These are phyloP conservation scores for Drosophila lacteicornis DNA, from an alignment of 1,140 invertebrate species.

Conservation along the genomic window DNA sequence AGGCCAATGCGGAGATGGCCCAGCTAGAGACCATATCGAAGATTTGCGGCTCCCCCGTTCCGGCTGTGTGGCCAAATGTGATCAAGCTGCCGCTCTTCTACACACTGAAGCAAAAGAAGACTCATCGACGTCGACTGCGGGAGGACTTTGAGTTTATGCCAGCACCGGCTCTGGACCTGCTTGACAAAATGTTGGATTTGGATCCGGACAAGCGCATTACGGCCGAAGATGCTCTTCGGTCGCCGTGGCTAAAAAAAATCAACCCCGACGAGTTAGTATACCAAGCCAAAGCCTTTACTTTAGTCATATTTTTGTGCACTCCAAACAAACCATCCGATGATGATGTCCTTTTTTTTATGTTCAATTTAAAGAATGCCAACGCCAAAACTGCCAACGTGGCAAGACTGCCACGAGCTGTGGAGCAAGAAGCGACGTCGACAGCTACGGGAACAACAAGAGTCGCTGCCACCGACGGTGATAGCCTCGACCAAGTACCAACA, in stretches of 20 bases:
- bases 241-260: slow-evolving; percentile 97
- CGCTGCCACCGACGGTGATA: slow-evolving; percentile 66
- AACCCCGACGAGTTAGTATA: slow-evolving; percentile 94
- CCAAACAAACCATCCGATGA: slow-evolving; percentile 10
- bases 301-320: background rate
- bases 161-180: slow-evolving; percentile 93
- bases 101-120: slow-evolving; percentile 96
- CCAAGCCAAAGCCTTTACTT: background rate
- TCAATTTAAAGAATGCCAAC: slow-evolving; percentile 89
- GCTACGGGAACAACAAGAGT: slow-evolving; percentile 88
- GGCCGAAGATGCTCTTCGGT: slow-evolving; percentile 96
- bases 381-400: slow-evolving; percentile 95
- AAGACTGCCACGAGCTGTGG: slow-evolving; percentile 99
- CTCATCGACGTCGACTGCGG: slow-evolving; percentile 93
- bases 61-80: slow-evolving; percentile 99
- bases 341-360: slow-evolving; percentile 8
- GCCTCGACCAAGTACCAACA: slow-evolving; percentile 86
- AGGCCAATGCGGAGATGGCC: slow-evolving; percentile 96
- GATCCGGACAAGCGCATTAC: slow-evolving; percentile 97
- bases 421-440: slow-evolving; percentile 95
- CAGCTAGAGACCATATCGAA: slow-evolving; percentile 98
- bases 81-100: slow-evolving; percentile 97
- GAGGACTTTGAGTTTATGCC: slow-evolving; percentile 98
- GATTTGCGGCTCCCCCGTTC: slow-evolving; percentile 97
- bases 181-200: slow-evolving; percentile 98